Evolutionary conservation across 2,888 invertebrate species (phyloP).

Genomic region (Calameuta filiformis): DNA sequence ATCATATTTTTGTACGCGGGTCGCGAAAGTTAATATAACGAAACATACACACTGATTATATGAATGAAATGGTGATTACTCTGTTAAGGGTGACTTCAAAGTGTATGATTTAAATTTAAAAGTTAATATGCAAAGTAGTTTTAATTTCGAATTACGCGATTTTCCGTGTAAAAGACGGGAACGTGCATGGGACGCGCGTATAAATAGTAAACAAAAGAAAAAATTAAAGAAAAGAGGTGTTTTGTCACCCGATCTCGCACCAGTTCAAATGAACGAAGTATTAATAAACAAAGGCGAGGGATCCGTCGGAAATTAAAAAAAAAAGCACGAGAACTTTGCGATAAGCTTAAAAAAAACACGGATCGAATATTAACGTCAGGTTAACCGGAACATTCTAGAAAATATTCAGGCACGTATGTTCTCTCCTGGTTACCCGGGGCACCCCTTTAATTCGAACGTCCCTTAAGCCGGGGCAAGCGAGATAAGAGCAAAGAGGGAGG

Average conservation of each 20-base stretch:
- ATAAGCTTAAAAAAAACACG: not conserved
- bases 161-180: not conserved
- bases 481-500: not conserved
- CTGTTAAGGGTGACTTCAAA: not conserved
- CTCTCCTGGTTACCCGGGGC: not conserved
- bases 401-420: not conserved
- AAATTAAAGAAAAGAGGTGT: too few relatives aligned
- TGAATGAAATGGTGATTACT: not conserved
- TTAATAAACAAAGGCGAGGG: not conserved
- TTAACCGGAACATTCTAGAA: not conserved
- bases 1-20: not conserved
- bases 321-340: not conserved
- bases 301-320: not conserved
- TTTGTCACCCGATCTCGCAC: not conserved
- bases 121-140: not conserved
- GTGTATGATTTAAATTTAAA: not conserved
- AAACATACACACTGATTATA: too few relatives aligned
- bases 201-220: not conserved
- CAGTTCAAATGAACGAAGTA: not conserved
- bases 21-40: not conserved
- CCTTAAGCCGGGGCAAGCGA: not conserved
- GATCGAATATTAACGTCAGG: not conserved
- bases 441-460: not conserved
- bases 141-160: not conserved
- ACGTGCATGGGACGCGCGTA: not conserved